Base-by-base conservation (phyloP, 2,113 vertebrate genomes). In the Crotophaga sulcirostris region DNA sequence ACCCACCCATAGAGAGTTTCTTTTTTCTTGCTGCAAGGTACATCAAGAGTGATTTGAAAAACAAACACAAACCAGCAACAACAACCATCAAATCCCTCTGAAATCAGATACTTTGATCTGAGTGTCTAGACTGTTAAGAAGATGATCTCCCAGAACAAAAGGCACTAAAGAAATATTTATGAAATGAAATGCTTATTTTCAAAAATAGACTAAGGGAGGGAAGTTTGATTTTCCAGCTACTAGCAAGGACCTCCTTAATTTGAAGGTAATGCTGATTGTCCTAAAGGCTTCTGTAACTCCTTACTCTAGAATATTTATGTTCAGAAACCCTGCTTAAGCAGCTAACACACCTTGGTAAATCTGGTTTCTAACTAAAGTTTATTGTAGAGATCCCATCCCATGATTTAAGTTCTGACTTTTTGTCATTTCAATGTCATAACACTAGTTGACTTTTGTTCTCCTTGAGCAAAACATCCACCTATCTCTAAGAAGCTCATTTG, bases 41-140 rank as follows among this genome's bases (percentile, higher is more conserved):
- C 54, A 60, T 64, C 74, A 85, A 66, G 54, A 88, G 74, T 47
- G 1, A 79, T 74, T 73, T 69, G 64, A 81, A 90, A 94, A 96
- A 59, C 82, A 94, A 90, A 89, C 68, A 87, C 47, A 67, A 85
- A 95, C 18, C 51, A 74, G 72, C 64, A 87, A 83, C 69, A 84
- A 84, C 64, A 86, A 25, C 73, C 73, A 36, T 87, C 40, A 82
- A 92, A 91, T 68, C 89, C 79, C 60, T 82, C 69, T 77, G 89
- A 92, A 94, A 89, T 88, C 79, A 91, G 72, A 67, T 58, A 49
- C 86, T 85, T 86, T 93, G 91, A 95, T 96, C 78, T 51, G 34
- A 79, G 40, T 62, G 82, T 62, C 42, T 84, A 69, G 55, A 79
- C 79, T 90, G 55, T 88, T 96, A 97, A 93, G 86, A 86, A 49